Evolutionary conservation across 53 echinoderm and acorn worm species (phyloP).

Genomic region (Mesocentrotus franciscanus): DNA sequence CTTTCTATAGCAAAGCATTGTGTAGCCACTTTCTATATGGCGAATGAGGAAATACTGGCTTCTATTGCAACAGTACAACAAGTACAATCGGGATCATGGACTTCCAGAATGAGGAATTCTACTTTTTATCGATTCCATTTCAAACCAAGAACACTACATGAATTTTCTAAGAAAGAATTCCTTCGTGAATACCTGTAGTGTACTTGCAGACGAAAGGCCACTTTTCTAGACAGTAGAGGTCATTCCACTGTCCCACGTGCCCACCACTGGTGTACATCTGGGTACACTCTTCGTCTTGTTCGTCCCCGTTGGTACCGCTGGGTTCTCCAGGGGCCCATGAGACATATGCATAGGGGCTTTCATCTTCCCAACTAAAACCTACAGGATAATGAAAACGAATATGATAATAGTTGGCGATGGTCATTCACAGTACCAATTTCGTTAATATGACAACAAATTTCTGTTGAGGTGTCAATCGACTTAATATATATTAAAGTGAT

Average conservation of each 20-base stretch:
- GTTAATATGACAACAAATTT: not conserved
- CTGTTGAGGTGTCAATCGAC: too few relatives aligned
- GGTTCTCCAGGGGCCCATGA: conserved; percentile 75
- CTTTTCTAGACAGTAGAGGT: conserved; percentile 63
- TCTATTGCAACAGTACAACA: too few relatives aligned
- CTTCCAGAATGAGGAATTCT: not conserved
- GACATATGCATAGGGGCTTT: conserved; percentile 58
- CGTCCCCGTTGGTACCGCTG: conserved; percentile 57
- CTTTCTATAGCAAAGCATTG: too few relatives aligned
- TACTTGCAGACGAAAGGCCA: conserved; percentile 76
- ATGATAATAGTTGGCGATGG: not conserved
- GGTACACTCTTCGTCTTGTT: conserved; percentile 69
- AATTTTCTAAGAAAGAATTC: too few relatives aligned
- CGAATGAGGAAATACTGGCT: too few relatives aligned
- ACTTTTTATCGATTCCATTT: too few relatives aligned
- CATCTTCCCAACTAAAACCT: conserved; percentile 77
- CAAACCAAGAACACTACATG: too few relatives aligned
- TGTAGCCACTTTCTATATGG: too few relatives aligned
- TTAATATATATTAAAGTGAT: too few relatives aligned
- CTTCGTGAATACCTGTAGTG: conserved; percentile 58
- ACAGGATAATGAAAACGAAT: not conserved
- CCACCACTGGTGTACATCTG: conserved; percentile 68
- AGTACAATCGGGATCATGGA: not conserved
- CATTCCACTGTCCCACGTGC: conserved; percentile 72
- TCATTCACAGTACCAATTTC: not conserved